Conservation (phyloP, 1,140 invertebrate species). For the Leptopilina boulardi region DNA sequence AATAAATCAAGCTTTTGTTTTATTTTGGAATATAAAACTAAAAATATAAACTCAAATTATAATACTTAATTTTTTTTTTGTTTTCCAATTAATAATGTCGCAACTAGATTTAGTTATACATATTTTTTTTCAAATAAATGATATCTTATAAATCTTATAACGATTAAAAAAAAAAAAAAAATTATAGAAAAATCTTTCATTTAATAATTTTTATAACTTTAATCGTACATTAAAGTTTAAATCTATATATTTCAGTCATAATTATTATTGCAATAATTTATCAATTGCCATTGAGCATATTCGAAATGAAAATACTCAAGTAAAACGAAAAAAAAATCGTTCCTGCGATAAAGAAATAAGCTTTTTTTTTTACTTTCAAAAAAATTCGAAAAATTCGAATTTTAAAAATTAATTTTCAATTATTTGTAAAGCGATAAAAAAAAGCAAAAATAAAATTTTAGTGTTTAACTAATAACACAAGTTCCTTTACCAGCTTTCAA, state of each 20-base stretch:
- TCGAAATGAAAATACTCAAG: background rate
- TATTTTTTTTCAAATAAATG: background rate
- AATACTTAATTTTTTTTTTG: background rate
- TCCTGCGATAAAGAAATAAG: background rate
- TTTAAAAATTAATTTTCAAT: background rate
- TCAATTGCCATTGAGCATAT: background rate
- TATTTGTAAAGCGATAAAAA: conserved; percentile 9
- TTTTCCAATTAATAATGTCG: background rate
- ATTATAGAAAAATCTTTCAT: background rate
- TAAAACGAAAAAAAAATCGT: background rate
- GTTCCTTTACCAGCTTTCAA: conserved; percentile 59
- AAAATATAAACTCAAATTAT: background rate
- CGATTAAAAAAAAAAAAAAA: background rate
- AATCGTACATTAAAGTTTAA: background rate
- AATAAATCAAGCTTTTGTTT: background rate
- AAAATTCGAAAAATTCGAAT: no score
- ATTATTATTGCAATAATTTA: background rate
- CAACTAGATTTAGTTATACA: background rate
- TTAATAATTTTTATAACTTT: background rate
- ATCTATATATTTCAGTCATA: background rate
- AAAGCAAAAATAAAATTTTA: background rate
- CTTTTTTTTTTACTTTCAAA: background rate
- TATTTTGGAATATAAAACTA: background rate
- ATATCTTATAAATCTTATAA: background rate
- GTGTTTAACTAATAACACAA: conserved; percentile 65